These are phyloP conservation scores for Drosophila sp. DNA, from an alignment of 1,140 invertebrate species.

Conservation along the genomic window DNA sequence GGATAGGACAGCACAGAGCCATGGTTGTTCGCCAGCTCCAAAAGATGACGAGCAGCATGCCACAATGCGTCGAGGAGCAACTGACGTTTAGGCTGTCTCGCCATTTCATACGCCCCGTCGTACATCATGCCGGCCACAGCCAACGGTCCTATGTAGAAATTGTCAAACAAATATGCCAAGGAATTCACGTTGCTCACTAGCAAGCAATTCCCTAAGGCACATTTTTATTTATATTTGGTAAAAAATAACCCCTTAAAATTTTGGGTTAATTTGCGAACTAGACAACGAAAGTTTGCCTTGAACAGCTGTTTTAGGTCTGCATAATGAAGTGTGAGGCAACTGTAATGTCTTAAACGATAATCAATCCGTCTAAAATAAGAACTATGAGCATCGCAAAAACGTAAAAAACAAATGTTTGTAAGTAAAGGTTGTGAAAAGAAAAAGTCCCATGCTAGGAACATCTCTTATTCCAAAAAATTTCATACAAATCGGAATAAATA, in stretches of 20 bases:
- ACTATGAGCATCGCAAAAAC: too few species aligned
- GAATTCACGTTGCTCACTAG: constrained; percentile 37
- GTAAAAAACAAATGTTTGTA: too few species aligned
- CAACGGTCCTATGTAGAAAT: constrained; percentile 46
- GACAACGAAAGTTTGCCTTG: background rate
- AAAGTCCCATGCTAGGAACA: too few species aligned
- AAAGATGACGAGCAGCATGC: constrained; percentile 65
- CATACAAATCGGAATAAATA: too few species aligned
- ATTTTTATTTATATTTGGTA: constrained; percentile 59
- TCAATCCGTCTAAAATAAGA: too few species aligned
- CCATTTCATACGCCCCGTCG: constrained; percentile 23
- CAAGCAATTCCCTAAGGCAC: constrained; percentile 56
- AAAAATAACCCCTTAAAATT: constrained; percentile 7
- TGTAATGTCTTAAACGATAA: too few species aligned
- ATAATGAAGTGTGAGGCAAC: too few species aligned
- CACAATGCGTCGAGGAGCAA: constrained; percentile 27
- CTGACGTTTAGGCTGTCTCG: constrained; percentile 26
- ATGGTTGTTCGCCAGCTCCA: constrained; percentile 48
- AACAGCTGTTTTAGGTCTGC: too few species aligned
- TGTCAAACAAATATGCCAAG: constrained; percentile 41
- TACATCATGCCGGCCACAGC: constrained; percentile 47
- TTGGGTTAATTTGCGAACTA: background rate
- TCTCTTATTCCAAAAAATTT: too few species aligned
- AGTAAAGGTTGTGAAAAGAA: too few species aligned
- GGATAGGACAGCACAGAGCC: constrained; percentile 10